Base-by-base conservation (phyloP, 2,888 invertebrate genomes). In the Elegia similella region DNA sequence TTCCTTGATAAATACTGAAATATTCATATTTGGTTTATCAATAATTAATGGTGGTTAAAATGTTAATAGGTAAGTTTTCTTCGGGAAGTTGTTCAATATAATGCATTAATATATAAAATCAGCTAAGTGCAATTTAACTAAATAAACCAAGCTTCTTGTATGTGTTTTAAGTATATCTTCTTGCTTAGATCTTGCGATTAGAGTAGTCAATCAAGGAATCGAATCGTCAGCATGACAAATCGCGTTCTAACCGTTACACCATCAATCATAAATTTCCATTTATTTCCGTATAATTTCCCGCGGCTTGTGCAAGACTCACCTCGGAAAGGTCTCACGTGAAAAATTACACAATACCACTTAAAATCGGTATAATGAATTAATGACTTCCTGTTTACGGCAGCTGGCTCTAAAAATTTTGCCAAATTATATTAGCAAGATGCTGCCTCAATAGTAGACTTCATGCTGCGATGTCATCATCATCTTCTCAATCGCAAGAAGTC, bases 161-260 rank as follows among this genome's bases (percentile, higher is more conserved):
- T 23, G 23, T 23, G 23, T 32, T 34, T 34, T 34, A 2, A 2
- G 12, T 34, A 34, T 1, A 34, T 38, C 5, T 5, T 12, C n/a
- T 5, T n/a, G 38, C 38, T n/a, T 38, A n/a, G n/a, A n/a, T n/a
- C n/a, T n/a, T n/a, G n/a, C 12, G 1, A 23, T 23, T 3, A 23
- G 23, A 23, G 23, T 23, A 23, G 23, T 23, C 23, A 5, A 23
- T 23, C 8, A 12, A 38, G n/a, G 12, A 38, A 38, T n/a, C 3
- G 0, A 38, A 38, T 3, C 38, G 12, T 38, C 38, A 38, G n/a
- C 38, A 8, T 38, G 38, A 38, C 38, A 38, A 38, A 34, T 10
- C 10, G n/a, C 3, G 2, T 38, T n/a, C n/a, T 5, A 38, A 12
- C 13, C 55, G 52, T 44, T 57, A 42, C 60, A 54, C 60, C 59